phyloP scores from a whole-genome alignment of 2,888 invertebrate species.

The Steromphala cineraria region DNA sequence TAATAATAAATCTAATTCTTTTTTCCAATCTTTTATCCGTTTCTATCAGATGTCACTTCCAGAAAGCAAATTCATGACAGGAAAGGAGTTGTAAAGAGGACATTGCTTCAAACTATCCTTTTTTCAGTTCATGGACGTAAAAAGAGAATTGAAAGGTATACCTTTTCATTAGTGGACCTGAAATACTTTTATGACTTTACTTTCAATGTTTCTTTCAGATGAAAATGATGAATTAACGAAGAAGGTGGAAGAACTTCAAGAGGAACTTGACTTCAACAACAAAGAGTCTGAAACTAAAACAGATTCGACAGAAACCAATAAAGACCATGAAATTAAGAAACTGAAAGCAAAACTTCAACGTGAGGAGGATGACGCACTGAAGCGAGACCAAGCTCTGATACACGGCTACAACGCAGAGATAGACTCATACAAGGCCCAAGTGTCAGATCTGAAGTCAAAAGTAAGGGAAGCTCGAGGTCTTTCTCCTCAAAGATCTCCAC shows the following conservation, averaged over 20 bases:
- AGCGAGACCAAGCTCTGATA: conserved; percentile 62
- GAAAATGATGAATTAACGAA: background rate
- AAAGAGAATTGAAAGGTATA: no score
- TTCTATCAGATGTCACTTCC: no score
- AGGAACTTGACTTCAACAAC: background rate
- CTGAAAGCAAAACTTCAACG: conserved; percentile 46
- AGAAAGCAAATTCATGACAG: no score
- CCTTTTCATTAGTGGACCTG: no score
- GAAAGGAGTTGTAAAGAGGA: no score
- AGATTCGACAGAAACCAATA: conserved; percentile 29
- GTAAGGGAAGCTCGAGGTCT: background rate
- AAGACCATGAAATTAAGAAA: conserved; percentile 39
- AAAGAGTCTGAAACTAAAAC: conserved; percentile 29
- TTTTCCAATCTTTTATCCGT: no score
- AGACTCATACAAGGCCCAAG: conserved; percentile 54
- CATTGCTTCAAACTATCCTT: no score
- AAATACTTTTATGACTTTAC: no score
- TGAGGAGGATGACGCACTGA: conserved; percentile 56
- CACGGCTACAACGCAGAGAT: conserved; percentile 68
- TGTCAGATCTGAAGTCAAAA: conserved; percentile 34
- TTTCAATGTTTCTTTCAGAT: background rate
- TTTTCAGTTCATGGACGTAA: no score
- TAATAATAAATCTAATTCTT: no score
- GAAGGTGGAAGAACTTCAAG: conserved; percentile 6
- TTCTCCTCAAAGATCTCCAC: conserved; percentile 41